Evolutionary conservation across 37 sponge, comb jelly and placozoan genomes (phyloP).

Genomic region (Aplysina aerophoba): DNA sequence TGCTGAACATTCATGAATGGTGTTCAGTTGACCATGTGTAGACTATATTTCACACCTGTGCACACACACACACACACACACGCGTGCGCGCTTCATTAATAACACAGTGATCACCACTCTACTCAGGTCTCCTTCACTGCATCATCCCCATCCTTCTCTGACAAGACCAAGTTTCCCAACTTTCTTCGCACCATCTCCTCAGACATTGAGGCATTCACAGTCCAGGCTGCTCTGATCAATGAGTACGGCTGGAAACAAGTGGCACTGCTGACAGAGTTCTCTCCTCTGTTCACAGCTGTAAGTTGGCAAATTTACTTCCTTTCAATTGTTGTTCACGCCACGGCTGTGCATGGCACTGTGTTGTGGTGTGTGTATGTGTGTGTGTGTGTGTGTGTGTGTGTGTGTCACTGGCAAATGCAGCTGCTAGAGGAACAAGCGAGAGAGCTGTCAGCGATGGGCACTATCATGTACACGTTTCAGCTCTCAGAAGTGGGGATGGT

Average conservation of each 20-base stretch:
- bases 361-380: conserved; percentile 15
- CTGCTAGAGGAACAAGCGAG: too few species aligned
- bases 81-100: background rate
- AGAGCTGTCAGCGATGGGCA: too few species aligned
- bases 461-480: too few species aligned
- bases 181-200: conserved; percentile 70
- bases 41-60: too few species aligned
- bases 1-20: too few species aligned
- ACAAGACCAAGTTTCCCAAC: conserved; percentile 55
- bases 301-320: conserved; percentile 33
- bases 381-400: conserved; percentile 12
- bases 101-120: background rate
- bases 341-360: background rate
- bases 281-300: conserved; percentile 52
- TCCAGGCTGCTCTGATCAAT: conserved; percentile 25
- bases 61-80: too few species aligned
- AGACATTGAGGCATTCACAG: conserved; percentile 50
- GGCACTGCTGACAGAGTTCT: conserved; percentile 68
- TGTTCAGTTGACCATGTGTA: too few species aligned
- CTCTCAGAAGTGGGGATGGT: too few species aligned
- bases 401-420: background rate
- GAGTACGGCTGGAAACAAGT: conserved; percentile 61
- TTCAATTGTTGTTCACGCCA: too few species aligned
- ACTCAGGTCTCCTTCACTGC: conserved; percentile 67
- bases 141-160: conserved; percentile 46